Percentiles rank a stretch among this genome's conserved stretches.
Evolutionary conservation across 2,113 vertebrate genomes (phyloP).

Genomic region (Motacilla alba): DNA sequence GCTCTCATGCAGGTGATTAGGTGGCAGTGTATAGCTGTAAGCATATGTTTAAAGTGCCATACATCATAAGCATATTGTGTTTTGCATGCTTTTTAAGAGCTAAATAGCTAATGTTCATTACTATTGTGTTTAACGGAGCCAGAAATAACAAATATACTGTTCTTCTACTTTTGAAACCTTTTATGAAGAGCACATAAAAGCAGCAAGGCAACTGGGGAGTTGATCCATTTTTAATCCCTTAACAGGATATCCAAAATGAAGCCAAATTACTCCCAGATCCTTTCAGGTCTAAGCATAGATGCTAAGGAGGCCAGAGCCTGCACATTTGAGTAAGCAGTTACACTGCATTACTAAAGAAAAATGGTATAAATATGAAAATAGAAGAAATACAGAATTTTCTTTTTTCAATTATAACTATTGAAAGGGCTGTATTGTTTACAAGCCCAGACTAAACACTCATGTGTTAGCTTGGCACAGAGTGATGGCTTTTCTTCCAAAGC

Average conservation of each 20-base stretch:
- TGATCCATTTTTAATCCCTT: constrained; percentile 45
- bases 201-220: constrained; percentile 52
- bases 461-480: neutral
- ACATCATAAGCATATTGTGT: constrained; percentile 40
- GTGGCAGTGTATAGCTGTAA: constrained; percentile 31
- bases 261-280: constrained; percentile 56
- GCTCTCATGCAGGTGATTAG: constrained; percentile 66
- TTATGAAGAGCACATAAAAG: constrained; percentile 63
- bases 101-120: constrained; percentile 69
- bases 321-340: constrained; percentile 14
- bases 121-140: constrained; percentile 62
- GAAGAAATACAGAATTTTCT: neutral
- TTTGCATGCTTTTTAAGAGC: constrained; percentile 57
- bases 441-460: neutral
- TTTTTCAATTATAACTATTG: neutral
- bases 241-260: constrained; percentile 55
- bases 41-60: constrained; percentile 42
- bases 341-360: neutral
- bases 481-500: neutral
- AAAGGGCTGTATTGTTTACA: neutral
- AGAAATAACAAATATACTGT: constrained; percentile 66
- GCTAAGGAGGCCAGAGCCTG: neutral
- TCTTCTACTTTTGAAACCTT: constrained; percentile 59
- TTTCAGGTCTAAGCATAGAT: constrained; percentile 34
- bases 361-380: neutral